Conservation (phyloP, 1,140 invertebrate genomes). For the Saccostrea echinata region DNA sequence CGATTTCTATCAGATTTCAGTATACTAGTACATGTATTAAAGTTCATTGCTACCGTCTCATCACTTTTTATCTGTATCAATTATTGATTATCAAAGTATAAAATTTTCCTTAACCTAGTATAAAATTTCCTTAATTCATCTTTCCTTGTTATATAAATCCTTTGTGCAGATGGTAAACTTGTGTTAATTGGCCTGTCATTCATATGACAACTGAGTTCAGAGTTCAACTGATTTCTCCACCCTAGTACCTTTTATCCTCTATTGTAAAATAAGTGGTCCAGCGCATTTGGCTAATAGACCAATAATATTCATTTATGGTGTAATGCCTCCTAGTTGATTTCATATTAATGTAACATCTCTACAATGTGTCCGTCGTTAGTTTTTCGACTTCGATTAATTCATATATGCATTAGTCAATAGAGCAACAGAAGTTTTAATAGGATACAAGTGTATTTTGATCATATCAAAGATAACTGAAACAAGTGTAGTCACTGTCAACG, state of each 20-base stretch:
- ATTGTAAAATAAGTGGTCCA: conserved; percentile 1
- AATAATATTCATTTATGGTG: conserved; percentile 11
- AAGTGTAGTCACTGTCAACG: conserved; percentile 23
- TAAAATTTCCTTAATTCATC: neutral
- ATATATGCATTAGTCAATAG: neutral
- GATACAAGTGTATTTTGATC: conserved; percentile 35
- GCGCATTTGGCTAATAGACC: conserved; percentile 1
- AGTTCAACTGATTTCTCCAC: conserved; percentile 10
- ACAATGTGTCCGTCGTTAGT: neutral
- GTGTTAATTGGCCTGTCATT: conserved; percentile 17
- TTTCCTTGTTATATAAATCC: neutral
- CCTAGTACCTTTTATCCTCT: neutral
- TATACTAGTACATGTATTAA: neutral
- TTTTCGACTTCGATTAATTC: conserved; percentile 1
- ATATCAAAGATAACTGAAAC: conserved; percentile 25
- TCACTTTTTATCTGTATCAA: neutral
- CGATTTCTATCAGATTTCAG: neutral
- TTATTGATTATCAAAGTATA: neutral
- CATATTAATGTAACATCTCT: neutral
- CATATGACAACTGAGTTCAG: neutral
- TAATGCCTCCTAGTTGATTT: neutral
- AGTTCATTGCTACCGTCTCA: neutral
- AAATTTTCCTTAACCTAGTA: neutral
- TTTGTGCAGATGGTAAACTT: neutral
- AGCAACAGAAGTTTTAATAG: conserved; percentile 34